Base-by-base conservation (phyloP, 2,797 vertebrate species). In the Lagocephalus sceleratus region DNA sequence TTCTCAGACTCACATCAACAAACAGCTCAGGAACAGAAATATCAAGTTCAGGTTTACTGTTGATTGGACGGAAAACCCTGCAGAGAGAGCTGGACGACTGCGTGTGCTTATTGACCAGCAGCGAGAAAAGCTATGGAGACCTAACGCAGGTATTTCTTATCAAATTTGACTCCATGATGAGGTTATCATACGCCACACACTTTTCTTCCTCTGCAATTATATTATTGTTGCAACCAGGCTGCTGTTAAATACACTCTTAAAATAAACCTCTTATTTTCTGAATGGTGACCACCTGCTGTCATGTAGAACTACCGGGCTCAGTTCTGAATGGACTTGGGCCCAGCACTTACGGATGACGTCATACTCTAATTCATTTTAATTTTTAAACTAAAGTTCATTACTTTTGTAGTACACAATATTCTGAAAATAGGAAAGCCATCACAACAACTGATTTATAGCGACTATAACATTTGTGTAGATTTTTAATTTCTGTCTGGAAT, bases 111-210 rank as follows among this genome's bases (percentile, higher is more conserved):
- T 62, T 56, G 26, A 47, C 50, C 54, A 71, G 60, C 51, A 68
- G 86, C 83, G 74, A 78, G 42, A 62, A 71, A 78, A 49, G 61
- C 51, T 69, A 76, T 82, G 80, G 81, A 80, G 77, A 84, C 74
- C 48, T 82, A 84, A 76, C 73, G 70, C 68, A 87, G 88, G 89
- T 90, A 90, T 75, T 51, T 52, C 1, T 47, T 35, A 15, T 16
- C 17, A 49, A 44, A 23, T 64, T 8, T 23, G 0, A 58, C 23
- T 21, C n/a, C n/a, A 1, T 53, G 1, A 11, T 12, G 14, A 22
- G 65, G 19, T 39, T 35, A 14, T 35, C 4, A 35, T 14, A 35
- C 4, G 12, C 32, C 4, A 51, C 19, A 25, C 16, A 22, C 5
- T 22, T 11, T 5, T 32, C 20, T 32, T 2, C 10, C 26, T 17